Evolutionary conservation across 2,888 invertebrate genomes (phyloP).

Genomic region (Uropetala carovei): DNA sequence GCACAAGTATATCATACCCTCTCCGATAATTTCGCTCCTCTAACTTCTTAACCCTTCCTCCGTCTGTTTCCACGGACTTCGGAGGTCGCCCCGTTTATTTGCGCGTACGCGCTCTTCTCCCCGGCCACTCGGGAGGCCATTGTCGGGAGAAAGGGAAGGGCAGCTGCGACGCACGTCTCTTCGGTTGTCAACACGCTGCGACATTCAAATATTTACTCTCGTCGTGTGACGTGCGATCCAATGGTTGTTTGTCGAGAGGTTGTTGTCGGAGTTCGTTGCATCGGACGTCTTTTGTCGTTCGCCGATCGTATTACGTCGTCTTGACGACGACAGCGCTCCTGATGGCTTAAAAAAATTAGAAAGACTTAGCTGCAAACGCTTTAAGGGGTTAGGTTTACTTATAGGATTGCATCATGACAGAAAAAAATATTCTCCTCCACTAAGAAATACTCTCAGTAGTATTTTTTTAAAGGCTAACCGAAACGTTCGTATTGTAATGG

Average conservation of each 20-base stretch:
- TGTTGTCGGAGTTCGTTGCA: not conserved
- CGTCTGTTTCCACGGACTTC: not conserved
- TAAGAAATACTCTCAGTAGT: too few relatives aligned
- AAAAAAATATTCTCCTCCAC: not conserved
- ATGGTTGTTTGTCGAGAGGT: not conserved
- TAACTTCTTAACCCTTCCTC: not conserved
- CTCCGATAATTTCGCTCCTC: not conserved
- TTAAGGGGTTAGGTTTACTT: not conserved
- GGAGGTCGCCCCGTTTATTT: not conserved
- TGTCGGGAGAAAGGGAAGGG: not conserved
- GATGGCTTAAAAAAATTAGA: not conserved
- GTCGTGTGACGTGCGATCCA: conserved; percentile 3
- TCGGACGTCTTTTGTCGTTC: not conserved
- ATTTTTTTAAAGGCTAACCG: too few relatives aligned
- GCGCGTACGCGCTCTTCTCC: not conserved
- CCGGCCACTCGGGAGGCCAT: not conserved
- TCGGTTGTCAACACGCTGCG: not conserved
- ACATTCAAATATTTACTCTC: not conserved
- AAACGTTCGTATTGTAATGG: too few relatives aligned
- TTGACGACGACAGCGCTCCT: not conserved
- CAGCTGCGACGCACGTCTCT: not conserved
- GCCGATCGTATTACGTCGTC: not conserved
- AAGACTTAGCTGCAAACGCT: not conserved
- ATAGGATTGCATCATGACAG: not conserved
- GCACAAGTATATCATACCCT: too few relatives aligned